phyloP scores from a whole-genome alignment of 1,140 invertebrate species.

The Hyposmocoma kahamanoa region DNA sequence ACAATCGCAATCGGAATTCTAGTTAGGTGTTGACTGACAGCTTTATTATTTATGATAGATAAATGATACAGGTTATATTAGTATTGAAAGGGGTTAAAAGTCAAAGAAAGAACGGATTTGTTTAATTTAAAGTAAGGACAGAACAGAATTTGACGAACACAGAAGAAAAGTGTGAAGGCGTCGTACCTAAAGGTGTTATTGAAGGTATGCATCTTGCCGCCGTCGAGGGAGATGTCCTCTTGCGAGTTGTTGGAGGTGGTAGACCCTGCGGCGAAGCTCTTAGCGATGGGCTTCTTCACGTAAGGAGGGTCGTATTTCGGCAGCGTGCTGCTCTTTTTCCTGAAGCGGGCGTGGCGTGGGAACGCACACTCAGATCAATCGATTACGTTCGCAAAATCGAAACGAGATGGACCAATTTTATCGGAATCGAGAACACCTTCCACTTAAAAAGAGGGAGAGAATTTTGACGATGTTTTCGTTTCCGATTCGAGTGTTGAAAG shows the following conservation, averaged over 20 bases:
- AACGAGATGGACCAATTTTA: conserved; percentile 19
- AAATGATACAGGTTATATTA: too few relatives aligned
- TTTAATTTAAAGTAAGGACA: too few relatives aligned
- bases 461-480: conserved; percentile 4
- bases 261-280: conserved; percentile 77
- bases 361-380: conserved; percentile 73
- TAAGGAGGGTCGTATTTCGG: conserved; percentile 91
- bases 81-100: too few relatives aligned
- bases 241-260: conserved; percentile 81
- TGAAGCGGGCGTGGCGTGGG: conserved; percentile 70
- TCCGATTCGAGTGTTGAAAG: not conserved
- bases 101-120: too few relatives aligned
- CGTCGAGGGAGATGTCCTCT: conserved; percentile 84
- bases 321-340: conserved; percentile 91
- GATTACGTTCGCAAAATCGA: conserved; percentile 61
- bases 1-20: too few relatives aligned
- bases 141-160: too few relatives aligned
- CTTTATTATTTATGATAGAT: too few relatives aligned
- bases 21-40: too few relatives aligned
- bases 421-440: conserved; percentile 55
- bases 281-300: conserved; percentile 85
- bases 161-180: too few relatives aligned
- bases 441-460: not conserved
- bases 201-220: conserved; percentile 84
- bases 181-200: conserved; percentile 90